Evolutionary conservation across 2,888 invertebrate species (phyloP).

Genomic region (Lampropteryx suffumata): DNA sequence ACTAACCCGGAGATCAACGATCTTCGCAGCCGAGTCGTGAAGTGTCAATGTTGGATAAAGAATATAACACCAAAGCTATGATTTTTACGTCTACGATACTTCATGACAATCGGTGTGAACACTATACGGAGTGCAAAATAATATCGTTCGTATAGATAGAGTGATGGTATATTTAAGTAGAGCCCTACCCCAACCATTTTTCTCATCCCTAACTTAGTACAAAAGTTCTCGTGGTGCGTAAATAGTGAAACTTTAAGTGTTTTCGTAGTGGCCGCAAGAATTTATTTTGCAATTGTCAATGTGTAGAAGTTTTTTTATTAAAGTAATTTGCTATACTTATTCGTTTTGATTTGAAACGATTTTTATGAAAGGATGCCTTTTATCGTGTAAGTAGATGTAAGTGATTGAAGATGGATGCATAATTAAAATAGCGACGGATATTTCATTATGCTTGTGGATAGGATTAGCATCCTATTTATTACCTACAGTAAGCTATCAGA

Average conservation of each 20-base stretch:
- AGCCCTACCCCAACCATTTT: conserved; percentile 40
- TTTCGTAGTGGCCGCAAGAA: conserved; percentile 55
- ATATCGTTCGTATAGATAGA: conserved; percentile 20
- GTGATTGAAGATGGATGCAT: conserved; percentile 60
- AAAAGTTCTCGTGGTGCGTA: conserved; percentile 64
- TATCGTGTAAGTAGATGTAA: conserved; percentile 77
- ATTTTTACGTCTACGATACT: conserved; percentile 36
- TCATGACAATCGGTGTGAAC: conserved; percentile 24
- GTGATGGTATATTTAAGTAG: conserved; percentile 46
- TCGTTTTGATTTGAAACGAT: conserved; percentile 57
- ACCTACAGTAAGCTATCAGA: conserved; percentile 51
- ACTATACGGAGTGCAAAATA: conserved; percentile 21
- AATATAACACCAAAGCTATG: conserved; percentile 56
- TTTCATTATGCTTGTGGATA: conserved; percentile 60
- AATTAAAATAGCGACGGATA: conserved; percentile 63
- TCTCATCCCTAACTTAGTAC: conserved; percentile 56
- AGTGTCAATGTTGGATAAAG: conserved; percentile 18
- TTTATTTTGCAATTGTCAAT: conserved; percentile 68
- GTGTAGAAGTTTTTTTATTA: conserved; percentile 62
- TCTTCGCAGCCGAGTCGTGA: conserved; percentile 31
- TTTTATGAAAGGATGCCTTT: conserved; percentile 78
- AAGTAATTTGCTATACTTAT: conserved; percentile 64
- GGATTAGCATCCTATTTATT: conserved; percentile 55
- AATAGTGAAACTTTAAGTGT: conserved; percentile 60
- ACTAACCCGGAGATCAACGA: conserved; percentile 18